phyloP scores from a whole-genome alignment of 1,140 invertebrate species.

The Halictus rubicundus region DNA sequence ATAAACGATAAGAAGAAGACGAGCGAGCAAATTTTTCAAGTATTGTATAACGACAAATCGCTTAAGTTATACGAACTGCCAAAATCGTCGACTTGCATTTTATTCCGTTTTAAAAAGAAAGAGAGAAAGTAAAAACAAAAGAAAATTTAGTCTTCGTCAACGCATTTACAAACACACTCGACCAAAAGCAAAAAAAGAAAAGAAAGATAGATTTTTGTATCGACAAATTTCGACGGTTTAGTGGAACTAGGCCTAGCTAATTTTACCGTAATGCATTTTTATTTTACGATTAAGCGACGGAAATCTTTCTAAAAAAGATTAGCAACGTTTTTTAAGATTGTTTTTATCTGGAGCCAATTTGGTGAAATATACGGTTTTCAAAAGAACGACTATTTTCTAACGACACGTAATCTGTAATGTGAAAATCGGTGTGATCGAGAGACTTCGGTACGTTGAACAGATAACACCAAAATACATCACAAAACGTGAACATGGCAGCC shows the following conservation, averaged over 20 bases:
- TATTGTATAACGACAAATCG: slow-evolving; percentile 12
- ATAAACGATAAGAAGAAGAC: slow-evolving; percentile 28
- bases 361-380: not conserved
- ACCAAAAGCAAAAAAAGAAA: slow-evolving; percentile 6
- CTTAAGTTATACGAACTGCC: slow-evolving; percentile 42
- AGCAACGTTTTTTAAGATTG: slow-evolving; percentile 24
- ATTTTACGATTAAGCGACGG: slow-evolving; percentile 11
- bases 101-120: slow-evolving; percentile 4
- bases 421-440: slow-evolving; percentile 16
- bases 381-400: not conserved
- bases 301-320: slow-evolving; percentile 18
- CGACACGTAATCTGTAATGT: not conserved
- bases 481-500: slow-evolving; percentile 67
- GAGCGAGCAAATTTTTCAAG: slow-evolving; percentile 43
- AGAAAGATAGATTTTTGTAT: slow-evolving; percentile 12
- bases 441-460: slow-evolving; percentile 40
- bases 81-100: slow-evolving; percentile 38
- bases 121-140: not conserved
- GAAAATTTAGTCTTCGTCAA: slow-evolving; percentile 20
- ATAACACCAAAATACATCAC: slow-evolving; percentile 62
- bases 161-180: slow-evolving; percentile 40
- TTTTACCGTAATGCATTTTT: slow-evolving; percentile 32
- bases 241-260: slow-evolving; percentile 53
- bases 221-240: slow-evolving; percentile 38
- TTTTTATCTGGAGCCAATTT: slow-evolving; percentile 2